Evolutionary conservation across 2,888 invertebrate genomes (phyloP), one percentile per base, ranked within the genome.

Genomic region (Phytoseiulus persimilis): DNA sequence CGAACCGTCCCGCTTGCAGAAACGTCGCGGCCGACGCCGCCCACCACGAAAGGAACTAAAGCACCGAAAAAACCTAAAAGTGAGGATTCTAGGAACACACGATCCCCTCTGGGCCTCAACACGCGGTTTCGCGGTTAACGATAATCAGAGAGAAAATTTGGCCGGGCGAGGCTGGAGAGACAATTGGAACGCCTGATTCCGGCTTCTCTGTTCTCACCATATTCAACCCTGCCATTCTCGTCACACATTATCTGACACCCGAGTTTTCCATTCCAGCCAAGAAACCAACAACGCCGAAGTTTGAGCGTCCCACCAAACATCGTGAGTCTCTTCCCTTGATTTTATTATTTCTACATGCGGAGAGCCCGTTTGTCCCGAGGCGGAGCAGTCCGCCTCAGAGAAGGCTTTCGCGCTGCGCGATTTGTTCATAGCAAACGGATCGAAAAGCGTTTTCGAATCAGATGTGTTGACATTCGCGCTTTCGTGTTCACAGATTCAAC

Each of bases 251-350:
- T 11, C 1, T 87, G 18, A 65, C 65, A 23, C 14, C 18, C 65
- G 18, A 65, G 6, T 87, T 33, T 87, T 11, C 32, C 18, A 1
- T 32, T 87, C 1, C 87, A 87, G 87, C 87, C 18, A 87, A 87
- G 33, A 33, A 45, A 33, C 87, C 87, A 31, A 33, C 87, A 87
- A 87, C 87, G 11, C 87, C 87, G 18, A 87, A 45, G 45, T 87
- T 39, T 33, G 39, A 33, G n/a, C 87, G 39, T 23, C 87, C 87
- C 6, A 87, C 87, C 0, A 87, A 87, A 45, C 87, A 87, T 23
- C 87, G 87, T 87, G n/a, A 33, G 87, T 87, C 28, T 2, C 5
- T 32, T 23, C 2, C 39, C 39, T 6, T 39, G 5, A 28, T 3
- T 65, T 28, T 65, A 46, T 46, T 46, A n/a, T n/a, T n/a, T n/a